phyloP scores from a whole-genome alignment of 2,797 vertebrate species.

The Sciaenops ocellatus region DNA sequence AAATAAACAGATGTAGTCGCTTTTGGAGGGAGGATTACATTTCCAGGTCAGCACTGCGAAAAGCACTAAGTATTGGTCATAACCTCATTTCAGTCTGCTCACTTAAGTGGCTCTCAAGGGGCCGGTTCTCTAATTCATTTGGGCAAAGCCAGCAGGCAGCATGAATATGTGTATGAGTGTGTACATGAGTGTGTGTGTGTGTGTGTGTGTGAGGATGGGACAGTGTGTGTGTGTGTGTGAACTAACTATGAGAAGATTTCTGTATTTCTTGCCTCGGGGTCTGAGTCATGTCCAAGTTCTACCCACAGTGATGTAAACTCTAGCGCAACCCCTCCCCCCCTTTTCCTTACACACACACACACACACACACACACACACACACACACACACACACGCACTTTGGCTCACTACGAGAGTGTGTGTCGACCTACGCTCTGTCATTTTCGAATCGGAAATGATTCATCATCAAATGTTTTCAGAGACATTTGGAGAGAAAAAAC shows the following conservation, averaged over 20 bases:
- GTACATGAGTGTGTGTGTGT: slow-evolving; percentile 9
- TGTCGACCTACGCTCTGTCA: slow-evolving; percentile 22
- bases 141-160: slow-evolving; percentile 52
- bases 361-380: slow-evolving; percentile 2
- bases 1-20: slow-evolving; percentile 48
- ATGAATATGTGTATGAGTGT: slow-evolving; percentile 2
- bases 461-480: slow-evolving; percentile 21
- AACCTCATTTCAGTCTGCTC: slow-evolving; percentile 75
- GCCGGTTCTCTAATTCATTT: slow-evolving; percentile 68
- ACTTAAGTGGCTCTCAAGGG: slow-evolving; percentile 70
- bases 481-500: slow-evolving; percentile 2
- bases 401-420: slow-evolving; percentile 18
- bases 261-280: slow-evolving; percentile 53
- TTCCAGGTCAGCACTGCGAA: slow-evolving; percentile 61
- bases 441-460: slow-evolving; percentile 32
- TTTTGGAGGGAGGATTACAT: slow-evolving; percentile 54
- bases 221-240: slow-evolving; percentile 11
- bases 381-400: slow-evolving; percentile 5
- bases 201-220: not conserved
- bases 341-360: slow-evolving; percentile 19
- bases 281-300: slow-evolving; percentile 62
- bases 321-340: not conserved
- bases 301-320: slow-evolving; percentile 60
- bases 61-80: slow-evolving; percentile 71
- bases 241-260: slow-evolving; percentile 40